Base-by-base conservation (phyloP, 2,113 vertebrate species). In the Elanoides forficatus region DNA sequence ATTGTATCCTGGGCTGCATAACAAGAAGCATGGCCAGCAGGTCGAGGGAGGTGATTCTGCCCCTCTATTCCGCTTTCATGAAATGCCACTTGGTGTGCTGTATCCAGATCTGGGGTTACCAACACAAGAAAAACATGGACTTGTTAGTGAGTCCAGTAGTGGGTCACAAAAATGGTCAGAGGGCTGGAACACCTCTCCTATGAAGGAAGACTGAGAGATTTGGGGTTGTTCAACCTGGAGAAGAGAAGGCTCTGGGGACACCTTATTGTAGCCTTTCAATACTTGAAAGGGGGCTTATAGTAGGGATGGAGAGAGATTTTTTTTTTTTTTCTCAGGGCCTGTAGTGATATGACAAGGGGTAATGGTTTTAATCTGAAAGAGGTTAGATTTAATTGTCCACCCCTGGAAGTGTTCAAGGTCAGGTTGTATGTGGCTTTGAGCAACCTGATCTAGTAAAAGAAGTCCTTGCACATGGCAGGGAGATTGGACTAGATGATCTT, bases 181-280 rank as follows among this genome's bases (percentile, higher is more conserved):
- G 25, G 11, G 13, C 15, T 76, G 13, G 25, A 72, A 6, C 7
- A 62, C 1, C 0, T 74, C 23, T 45, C 4, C 18, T 34, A 3
- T 23, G 12, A 81, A 18, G 22, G 58, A 7, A 59, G 12, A 10
- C 12, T 81, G 12, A 53, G 42, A 36, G 15, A 53, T 2, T 5
- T 4, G 2, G 2, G 16, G 8, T 19, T 70, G 4, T 30, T 65
- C 23, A 48, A 3, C 16, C 17, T 75, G 43, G 25, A 25, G 45
- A 15, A 42, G 10, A 66, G 22, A 47, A 47, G 11, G 10, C 13
- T 56, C 12, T 12, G 5, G 16, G 10, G 3, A 23, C 2, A 30
- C 1, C 3, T 50, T 53, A 26, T 74, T 63, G n/a, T 32, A 1
- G 7, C 6, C 11, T 82, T 79, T 50, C 21, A 70, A 4, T 56